These are phyloP conservation scores for Meloidogyne floridensis DNA, from an alignment of 1,140 invertebrate genomes.

Conservation along the genomic window DNA sequence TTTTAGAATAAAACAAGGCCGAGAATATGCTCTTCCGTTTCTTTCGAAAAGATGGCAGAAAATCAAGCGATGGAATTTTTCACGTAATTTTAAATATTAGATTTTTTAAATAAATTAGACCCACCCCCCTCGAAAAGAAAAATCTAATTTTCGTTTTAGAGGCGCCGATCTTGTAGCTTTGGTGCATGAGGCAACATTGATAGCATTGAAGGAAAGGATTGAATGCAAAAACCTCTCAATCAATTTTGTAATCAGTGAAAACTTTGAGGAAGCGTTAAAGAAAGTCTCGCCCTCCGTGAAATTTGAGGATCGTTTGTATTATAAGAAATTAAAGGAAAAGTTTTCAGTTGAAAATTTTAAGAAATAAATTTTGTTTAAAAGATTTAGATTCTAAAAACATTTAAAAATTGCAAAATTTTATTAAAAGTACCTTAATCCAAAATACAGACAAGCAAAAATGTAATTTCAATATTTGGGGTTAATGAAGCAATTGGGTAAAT, in stretches of 20 bases:
- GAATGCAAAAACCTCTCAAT: slow-evolving; percentile 20
- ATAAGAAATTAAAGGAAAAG: slow-evolving; percentile 16
- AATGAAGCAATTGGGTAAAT: too few species aligned
- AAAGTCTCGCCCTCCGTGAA: slow-evolving; percentile 15
- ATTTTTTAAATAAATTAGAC: background rate
- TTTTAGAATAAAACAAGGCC: slow-evolving; percentile 29
- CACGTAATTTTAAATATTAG: slow-evolving; percentile 14
- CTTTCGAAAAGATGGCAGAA: slow-evolving; percentile 22
- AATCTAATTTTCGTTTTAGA: slow-evolving; percentile 12
- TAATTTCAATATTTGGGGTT: too few species aligned
- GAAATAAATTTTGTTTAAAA: background rate
- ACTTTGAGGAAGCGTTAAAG: slow-evolving; percentile 11
- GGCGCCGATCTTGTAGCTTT: slow-evolving; percentile 27
- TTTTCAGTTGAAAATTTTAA: background rate
- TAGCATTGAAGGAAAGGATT: slow-evolving; percentile 14
- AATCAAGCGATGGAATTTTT: slow-evolving; percentile 24
- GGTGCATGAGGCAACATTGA: slow-evolving; percentile 22
- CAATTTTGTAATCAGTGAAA: background rate
- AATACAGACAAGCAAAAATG: too few species aligned
- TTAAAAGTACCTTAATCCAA: too few species aligned
- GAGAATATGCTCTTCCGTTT: slow-evolving; percentile 11
- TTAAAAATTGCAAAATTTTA: background rate
- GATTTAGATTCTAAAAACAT: background rate
- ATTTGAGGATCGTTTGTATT: slow-evolving; percentile 13
- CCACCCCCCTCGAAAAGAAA: background rate